Evolutionary conservation across 1,140 invertebrate species (phyloP), one percentile per base, ranked within the genome.

Genomic region (Sycophaga agraensis): DNA sequence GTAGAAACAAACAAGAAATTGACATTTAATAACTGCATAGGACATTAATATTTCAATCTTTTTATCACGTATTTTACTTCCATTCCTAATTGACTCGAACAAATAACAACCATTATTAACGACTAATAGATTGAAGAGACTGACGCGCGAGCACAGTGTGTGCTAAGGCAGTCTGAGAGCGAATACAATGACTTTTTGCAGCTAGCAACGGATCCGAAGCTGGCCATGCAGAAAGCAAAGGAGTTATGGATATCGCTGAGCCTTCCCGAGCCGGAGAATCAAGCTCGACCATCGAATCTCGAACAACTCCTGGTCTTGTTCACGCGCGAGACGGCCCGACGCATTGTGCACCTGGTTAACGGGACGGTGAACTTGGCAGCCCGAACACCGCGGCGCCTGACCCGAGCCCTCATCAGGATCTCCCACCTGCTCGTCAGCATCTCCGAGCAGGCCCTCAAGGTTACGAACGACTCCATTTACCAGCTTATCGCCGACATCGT

Each of bases 201-300:
- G 90, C 76, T 92, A 59, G 88, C 86, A 5, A 91, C 85, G 40
- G 89, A 92, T 77, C 91, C 91, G 1, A 89, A 85, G 65, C 73
- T 87, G 34, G 90, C 90, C n/a, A 82, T 85, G 69, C 78, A 87
- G 68, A 90, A 90, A 70, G 87, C 87, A 2, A 87, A 86, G 63
- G 86, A 87, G 63, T 70, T 91, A 7, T 92, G 89, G 87, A 70
- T 71, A 1, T 82, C 84, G 9, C 75, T 93, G 28, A 91, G 89
- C 67, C 76, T 86, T 59, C 85, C 90, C 17, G 91, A 93, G 69
- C 90, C 90, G 0, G 90, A 91, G 74, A 92, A 92, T 77, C 91
- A 92, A 76, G 87, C 88, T 1, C 83, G 89, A 46, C 91, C 91
- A 0, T 81, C 84, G 46, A 91, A 88, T 1, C 69, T 92, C 7